Base-by-base conservation (phyloP, 2,797 vertebrate species). In the Peromyscus attwateri region DNA sequence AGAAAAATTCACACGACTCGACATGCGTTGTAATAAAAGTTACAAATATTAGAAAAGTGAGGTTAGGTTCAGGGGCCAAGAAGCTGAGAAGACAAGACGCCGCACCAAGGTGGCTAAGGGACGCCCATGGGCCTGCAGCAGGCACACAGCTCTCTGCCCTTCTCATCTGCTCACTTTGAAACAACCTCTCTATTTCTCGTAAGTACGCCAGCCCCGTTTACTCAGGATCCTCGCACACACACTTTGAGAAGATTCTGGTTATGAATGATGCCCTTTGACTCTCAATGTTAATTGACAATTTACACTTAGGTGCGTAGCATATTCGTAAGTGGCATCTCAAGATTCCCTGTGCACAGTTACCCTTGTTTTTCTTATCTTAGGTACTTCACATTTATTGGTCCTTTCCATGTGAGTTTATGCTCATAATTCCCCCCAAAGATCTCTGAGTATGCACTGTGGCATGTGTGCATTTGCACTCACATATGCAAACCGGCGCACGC, bases 21-120 rank as follows among this genome's bases (percentile, higher is more conserved):
- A 27, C 55, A 70, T 13, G 16, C 21, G 34, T 6, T n/a, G 23
- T 85, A 89, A 94, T 92, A 68, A 89, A 94, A 95, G 31, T 49
- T 55, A 77, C 75, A 94, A 62, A 46, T 94, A 85, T 68, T 92
- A 94, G 71, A 91, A 81, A 83, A 66, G 37, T 6, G 4, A 76
- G 27, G 34, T 25, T 21, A 40, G 55, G 37, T 89, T 91, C 60
- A 89, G 91, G 29, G 68, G 37, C 25, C 40, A 66, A 79, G 37
- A 70, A 79, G 31, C 14, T 37, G 43, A 29, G 31, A 27, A 76
- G 62, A 71, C 14, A 17, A 13, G 46, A 64, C 76, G 46, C 21
- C 40, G 46, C 17, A 66, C 4, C 12, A 1, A 0, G 21, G 37
- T 66, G 19, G 23, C 6, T 2, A 37, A 76, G 43, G 52, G 37